These are phyloP conservation scores for Entelurus aequoreus DNA, from an alignment of 2,113 vertebrate genomes.

Conservation along the genomic window DNA sequence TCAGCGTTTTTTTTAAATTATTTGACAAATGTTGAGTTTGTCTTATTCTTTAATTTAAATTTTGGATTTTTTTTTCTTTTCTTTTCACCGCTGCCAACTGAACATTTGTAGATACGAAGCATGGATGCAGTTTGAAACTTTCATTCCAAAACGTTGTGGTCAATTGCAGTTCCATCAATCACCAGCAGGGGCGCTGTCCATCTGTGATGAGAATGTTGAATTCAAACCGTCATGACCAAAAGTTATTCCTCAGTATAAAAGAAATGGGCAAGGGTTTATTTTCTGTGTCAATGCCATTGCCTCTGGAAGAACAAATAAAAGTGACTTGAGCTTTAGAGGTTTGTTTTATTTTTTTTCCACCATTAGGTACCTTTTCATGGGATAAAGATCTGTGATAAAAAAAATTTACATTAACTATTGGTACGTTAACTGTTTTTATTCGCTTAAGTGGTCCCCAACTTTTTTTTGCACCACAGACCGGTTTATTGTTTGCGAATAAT, in stretches of 20 bases:
- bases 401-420: too few relatives aligned
- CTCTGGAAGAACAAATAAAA: slow-evolving; percentile 45
- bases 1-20: background rate
- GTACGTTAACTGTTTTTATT: too few relatives aligned
- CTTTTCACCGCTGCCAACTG: too few relatives aligned
- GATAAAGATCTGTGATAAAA: background rate
- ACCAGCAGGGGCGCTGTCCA: background rate
- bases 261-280: slow-evolving; percentile 15
- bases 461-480: too few relatives aligned
- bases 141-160: background rate
- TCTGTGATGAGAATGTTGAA: background rate
- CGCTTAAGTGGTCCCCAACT: too few relatives aligned
- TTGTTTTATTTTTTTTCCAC: background rate
- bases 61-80: too few relatives aligned
- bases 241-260: slow-evolving; percentile 7
- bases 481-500: too few relatives aligned
- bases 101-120: too few relatives aligned
- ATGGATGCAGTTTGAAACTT: background rate
- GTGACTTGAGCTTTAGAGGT: slow-evolving; percentile 1
- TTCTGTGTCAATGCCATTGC: slow-evolving; percentile 39
- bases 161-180: background rate
- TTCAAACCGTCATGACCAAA: slow-evolving; percentile 14
- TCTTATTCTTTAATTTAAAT: too few relatives aligned
- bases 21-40: background rate
- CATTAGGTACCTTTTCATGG: background rate